Conservation (phyloP, 2,888 invertebrate species). For the Thereva unica region DNA sequence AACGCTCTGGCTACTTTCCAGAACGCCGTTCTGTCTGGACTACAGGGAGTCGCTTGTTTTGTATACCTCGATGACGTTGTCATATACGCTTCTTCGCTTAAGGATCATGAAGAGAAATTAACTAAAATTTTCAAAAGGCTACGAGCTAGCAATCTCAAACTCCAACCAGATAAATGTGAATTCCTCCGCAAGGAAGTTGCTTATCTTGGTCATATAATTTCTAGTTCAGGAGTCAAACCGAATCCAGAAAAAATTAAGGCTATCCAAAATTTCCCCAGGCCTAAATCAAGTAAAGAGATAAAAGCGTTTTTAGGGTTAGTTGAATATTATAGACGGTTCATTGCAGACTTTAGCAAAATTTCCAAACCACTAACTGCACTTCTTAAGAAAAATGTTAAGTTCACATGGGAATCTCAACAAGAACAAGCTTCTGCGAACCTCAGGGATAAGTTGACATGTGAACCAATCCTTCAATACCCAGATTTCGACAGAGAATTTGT, state of each 20-base stretch:
- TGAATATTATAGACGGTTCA: constrained; percentile 40
- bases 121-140: constrained; percentile 36
- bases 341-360: constrained; percentile 28
- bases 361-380: constrained; percentile 9
- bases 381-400: constrained; percentile 18
- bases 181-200: constrained; percentile 44
- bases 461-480: constrained; percentile 24
- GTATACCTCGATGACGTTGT: background rate
- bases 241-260: constrained; percentile 46
- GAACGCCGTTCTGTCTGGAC: constrained; percentile 43
- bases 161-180: constrained; percentile 45
- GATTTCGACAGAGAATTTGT: constrained; percentile 11
- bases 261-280: constrained; percentile 35
- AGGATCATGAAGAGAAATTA: background rate
- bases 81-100: background rate
- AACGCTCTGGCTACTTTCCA: constrained; percentile 53
- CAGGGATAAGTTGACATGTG: constrained; percentile 19
- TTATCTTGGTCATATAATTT: constrained; percentile 47
- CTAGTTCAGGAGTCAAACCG: constrained; percentile 46
- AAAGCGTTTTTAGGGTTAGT: constrained; percentile 44
- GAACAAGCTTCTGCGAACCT: constrained; percentile 17
- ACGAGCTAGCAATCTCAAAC: constrained; percentile 43
- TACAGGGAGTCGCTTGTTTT: constrained; percentile 44
- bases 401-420: background rate
- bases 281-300: constrained; percentile 43